These are phyloP conservation scores for Scaptomyza graminum DNA, from an alignment of 1,140 invertebrate genomes.

Conservation along the genomic window DNA sequence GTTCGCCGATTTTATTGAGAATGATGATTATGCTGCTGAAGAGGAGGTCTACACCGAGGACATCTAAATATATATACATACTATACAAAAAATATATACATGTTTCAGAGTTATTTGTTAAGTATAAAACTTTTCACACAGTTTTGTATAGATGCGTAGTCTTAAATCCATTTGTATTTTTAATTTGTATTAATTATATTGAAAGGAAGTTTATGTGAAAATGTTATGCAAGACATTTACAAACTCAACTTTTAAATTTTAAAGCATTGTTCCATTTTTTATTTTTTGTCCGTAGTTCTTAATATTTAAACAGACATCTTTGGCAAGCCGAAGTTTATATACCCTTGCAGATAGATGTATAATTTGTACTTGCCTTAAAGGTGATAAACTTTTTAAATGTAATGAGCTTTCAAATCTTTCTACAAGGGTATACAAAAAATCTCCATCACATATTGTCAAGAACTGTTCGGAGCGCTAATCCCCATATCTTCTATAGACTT, in stretches of 20 bases:
- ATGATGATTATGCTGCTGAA: constrained; percentile 60
- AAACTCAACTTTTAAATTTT: constrained; percentile 5
- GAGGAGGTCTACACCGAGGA: constrained; percentile 72
- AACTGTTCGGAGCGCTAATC: constrained; percentile 13
- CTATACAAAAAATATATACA: no score
- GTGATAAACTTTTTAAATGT: no score
- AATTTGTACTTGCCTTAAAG: no score
- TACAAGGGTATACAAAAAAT: no score
- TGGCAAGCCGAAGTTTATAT: background rate
- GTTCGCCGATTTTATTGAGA: constrained; percentile 57
- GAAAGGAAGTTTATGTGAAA: background rate
- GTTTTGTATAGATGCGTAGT: no score
- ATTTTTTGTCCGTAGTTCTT: constrained; percentile 41
- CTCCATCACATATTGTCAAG: background rate
- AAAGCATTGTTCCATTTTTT: constrained; percentile 9
- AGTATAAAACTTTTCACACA: background rate
- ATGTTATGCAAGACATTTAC: background rate
- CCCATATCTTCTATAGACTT: background rate
- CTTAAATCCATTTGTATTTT: background rate
- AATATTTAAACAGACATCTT: background rate
- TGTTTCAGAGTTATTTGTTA: constrained; percentile 1
- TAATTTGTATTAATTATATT: background rate
- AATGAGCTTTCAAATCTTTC: no score
- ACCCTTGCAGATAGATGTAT: no score
- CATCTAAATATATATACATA: constrained; percentile 34